Evolutionary conservation across 1,140 invertebrate species (phyloP).

Genomic region (Rhagoletis zephyria): DNA sequence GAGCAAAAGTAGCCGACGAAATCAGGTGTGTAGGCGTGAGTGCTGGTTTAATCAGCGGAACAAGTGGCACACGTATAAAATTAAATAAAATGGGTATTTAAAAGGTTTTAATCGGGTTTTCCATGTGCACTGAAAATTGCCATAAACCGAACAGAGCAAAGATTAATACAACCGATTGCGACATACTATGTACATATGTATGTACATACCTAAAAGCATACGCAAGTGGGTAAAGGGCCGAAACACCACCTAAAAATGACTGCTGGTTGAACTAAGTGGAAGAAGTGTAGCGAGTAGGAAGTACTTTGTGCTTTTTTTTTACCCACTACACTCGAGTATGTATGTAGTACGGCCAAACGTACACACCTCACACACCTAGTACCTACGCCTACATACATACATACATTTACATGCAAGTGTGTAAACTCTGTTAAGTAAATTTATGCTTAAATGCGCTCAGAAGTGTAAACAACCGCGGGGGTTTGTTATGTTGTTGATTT

Average conservation of each 20-base stretch:
- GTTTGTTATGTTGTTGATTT: not conserved
- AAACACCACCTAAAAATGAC: too few species aligned
- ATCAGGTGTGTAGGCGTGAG: not conserved
- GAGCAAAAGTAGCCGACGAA: too few species aligned
- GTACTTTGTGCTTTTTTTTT: too few species aligned
- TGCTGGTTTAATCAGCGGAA: conserved; percentile 20
- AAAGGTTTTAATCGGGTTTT: conserved; percentile 46
- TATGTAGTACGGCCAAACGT: too few species aligned
- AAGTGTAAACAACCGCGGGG: conserved; percentile 33
- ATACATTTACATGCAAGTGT: too few species aligned
- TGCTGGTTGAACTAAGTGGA: too few species aligned
- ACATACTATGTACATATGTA: not conserved
- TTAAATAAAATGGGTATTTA: conserved; percentile 43
- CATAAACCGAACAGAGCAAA: conserved; percentile 20
- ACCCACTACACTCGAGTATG: too few species aligned
- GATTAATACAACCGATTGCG: conserved; percentile 41
- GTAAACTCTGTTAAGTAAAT: conserved; percentile 9
- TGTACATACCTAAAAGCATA: not conserved
- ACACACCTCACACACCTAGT: too few species aligned
- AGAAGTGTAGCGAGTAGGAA: too few species aligned
- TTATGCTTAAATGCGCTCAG: conserved; percentile 25
- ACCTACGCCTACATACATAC: too few species aligned
- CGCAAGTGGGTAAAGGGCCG: too few species aligned
- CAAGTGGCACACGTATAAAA: not conserved
- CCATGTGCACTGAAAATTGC: conserved; percentile 30